Evolutionary conservation across 2,797 vertebrate species (phyloP).

Genomic region (Varecia variegata): DNA sequence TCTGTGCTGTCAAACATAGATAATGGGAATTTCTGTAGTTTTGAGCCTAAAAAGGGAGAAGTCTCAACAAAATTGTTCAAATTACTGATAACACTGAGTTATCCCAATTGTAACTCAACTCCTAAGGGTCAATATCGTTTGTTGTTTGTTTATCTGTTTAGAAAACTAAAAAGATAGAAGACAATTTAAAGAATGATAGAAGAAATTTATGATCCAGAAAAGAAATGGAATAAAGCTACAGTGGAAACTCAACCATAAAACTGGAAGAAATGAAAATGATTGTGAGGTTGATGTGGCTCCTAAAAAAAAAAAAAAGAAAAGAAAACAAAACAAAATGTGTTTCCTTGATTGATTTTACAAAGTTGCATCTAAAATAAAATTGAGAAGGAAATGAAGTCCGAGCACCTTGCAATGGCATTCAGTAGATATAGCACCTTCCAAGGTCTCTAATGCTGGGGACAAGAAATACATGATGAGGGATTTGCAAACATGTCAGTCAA

Average conservation of each 20-base stretch:
- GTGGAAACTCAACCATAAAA: background rate
- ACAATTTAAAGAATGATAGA: background rate
- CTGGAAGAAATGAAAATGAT: background rate
- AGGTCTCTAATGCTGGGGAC: background rate
- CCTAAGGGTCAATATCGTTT: background rate
- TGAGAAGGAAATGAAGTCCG: background rate
- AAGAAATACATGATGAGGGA: background rate
- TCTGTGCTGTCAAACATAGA: background rate
- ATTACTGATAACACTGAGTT: background rate
- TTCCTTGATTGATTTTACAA: background rate
- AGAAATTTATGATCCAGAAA: background rate
- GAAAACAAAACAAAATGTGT: background rate
- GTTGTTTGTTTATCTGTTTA: background rate
- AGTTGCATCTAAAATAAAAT: background rate
- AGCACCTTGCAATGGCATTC: background rate
- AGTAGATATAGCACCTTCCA: background rate
- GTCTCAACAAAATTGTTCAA: background rate
- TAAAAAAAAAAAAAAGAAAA: background rate
- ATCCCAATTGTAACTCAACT: background rate
- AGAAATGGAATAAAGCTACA: background rate
- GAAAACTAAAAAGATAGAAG: background rate
- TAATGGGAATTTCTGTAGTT: background rate
- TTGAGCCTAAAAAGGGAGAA: background rate
- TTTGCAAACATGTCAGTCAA: slow-evolving; percentile 47
- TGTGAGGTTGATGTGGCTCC: background rate